Evolutionary conservation across 2,113 vertebrate species (phyloP).

Genomic region (Prinia subflava): DNA sequence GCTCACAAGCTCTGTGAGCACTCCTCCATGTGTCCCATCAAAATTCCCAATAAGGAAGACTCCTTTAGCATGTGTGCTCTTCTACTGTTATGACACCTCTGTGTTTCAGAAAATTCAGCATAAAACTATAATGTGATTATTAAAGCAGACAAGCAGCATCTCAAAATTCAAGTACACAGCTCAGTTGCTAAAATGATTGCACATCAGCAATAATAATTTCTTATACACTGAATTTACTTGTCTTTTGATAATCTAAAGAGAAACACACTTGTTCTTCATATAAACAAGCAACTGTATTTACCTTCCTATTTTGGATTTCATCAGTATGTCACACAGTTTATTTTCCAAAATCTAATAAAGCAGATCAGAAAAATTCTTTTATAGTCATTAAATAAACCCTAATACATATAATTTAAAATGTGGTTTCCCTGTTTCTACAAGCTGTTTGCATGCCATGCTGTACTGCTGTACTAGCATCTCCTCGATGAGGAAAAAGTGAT

Average conservation of each 20-base stretch:
- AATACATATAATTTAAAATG: constrained; percentile 18
- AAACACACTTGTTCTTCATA: background rate
- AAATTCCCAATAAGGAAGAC: background rate
- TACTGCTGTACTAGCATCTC: background rate
- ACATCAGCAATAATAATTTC: background rate
- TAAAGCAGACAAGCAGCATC: background rate
- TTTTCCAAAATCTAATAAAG: constrained; percentile 43
- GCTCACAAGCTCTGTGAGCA: background rate
- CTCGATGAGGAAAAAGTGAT: background rate
- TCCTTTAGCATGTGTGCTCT: background rate
- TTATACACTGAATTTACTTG: background rate
- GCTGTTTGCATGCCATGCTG: constrained; percentile 7
- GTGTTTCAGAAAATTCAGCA: background rate
- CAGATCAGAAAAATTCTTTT: background rate
- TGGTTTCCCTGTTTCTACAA: background rate
- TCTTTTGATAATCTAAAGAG: background rate
- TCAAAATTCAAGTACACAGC: background rate
- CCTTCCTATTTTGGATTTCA: constrained; percentile 12
- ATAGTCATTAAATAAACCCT: constrained; percentile 11
- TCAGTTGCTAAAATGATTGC: background rate
- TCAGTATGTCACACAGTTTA: background rate
- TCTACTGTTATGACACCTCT: background rate
- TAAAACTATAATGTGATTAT: background rate
- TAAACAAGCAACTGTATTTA: background rate
- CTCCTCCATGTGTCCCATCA: background rate